A percentile compares a stretch with the other conserved stretches of the same genome.
These are phyloP conservation scores for Pseudanteris insignis DNA, from an alignment of 2,888 invertebrate genomes.

Conservation along the genomic window DNA sequence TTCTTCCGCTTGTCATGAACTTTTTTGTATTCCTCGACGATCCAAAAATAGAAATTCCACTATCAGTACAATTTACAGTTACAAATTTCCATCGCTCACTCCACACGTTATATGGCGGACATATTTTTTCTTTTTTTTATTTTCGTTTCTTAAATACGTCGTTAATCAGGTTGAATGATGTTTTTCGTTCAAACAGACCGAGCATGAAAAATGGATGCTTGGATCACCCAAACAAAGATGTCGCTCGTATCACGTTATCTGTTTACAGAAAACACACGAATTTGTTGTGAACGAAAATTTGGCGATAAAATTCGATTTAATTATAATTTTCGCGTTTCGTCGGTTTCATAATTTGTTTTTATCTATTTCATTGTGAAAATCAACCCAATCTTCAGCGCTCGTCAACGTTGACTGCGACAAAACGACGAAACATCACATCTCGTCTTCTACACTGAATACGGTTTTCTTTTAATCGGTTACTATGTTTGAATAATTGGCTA, in stretches of 20 bases:
- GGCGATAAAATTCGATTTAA: too few relatives aligned
- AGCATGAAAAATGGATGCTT: too few relatives aligned
- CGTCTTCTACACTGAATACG: slow-evolving; percentile 54
- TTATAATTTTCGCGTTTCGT: not conserved
- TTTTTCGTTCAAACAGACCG: too few relatives aligned
- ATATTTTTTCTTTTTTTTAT: too few relatives aligned
- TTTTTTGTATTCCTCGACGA: slow-evolving; percentile 45
- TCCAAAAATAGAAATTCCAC: slow-evolving; percentile 63
- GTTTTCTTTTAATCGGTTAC: slow-evolving; percentile 46
- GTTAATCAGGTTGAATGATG: too few relatives aligned
- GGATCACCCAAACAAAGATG: too few relatives aligned
- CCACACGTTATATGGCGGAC: slow-evolving; percentile 11
- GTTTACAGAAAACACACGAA: too few relatives aligned
- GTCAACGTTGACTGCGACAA: slow-evolving; percentile 47
- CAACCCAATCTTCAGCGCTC: slow-evolving; percentile 45
- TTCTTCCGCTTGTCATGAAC: slow-evolving; percentile 30
- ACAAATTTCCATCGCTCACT: slow-evolving; percentile 17
- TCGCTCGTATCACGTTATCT: too few relatives aligned
- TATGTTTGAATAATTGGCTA: slow-evolving; percentile 46
- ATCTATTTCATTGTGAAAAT: slow-evolving; percentile 6
- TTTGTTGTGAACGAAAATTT: too few relatives aligned
- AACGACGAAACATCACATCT: slow-evolving; percentile 49
- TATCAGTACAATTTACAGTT: slow-evolving; percentile 54
- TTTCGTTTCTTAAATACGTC: too few relatives aligned
- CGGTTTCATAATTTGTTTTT: not conserved